phyloP scores from a whole-genome alignment of 2,888 invertebrate species.

The Amblyjoppa proteus region DNA sequence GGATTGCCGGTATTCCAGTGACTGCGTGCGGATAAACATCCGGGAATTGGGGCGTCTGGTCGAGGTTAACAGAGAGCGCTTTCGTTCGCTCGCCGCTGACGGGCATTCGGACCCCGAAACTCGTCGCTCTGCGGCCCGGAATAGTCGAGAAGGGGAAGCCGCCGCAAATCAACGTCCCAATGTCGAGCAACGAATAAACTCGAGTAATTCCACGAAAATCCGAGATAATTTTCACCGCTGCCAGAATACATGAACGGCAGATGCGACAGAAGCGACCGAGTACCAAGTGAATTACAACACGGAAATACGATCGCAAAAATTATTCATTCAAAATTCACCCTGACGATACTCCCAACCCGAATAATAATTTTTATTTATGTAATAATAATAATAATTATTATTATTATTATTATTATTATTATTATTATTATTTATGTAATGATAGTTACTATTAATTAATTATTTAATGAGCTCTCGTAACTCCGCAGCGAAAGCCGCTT shows the following conservation, averaged over 20 bases:
- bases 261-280: neutral
- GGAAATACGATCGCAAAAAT: neutral
- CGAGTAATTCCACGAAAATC: neutral
- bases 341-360: neutral
- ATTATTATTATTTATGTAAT: too few species aligned
- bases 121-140: neutral
- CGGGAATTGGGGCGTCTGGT: slow-evolving; percentile 62
- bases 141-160: neutral
- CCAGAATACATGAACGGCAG: neutral
- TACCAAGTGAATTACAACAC: neutral
- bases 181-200: slow-evolving; percentile 2
- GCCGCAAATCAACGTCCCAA: neutral
- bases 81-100: slow-evolving; percentile 15
- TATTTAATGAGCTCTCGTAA: slow-evolving; percentile 32
- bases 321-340: slow-evolving; percentile 35
- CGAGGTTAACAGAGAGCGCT: slow-evolving; percentile 29
- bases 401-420: too few species aligned
- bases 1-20: slow-evolving; percentile 67
- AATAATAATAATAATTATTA: too few species aligned
- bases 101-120: slow-evolving; percentile 1
- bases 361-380: too few species aligned
- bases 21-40: slow-evolving; percentile 72
- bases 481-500: slow-evolving; percentile 19
- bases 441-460: too few species aligned
- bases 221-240: neutral